Evolutionary conservation across 92 coral and sea anemone genomes (phyloP), one percentile per base, ranked within the genome.

Genomic region (Umimayanthus chanpuru): DNA sequence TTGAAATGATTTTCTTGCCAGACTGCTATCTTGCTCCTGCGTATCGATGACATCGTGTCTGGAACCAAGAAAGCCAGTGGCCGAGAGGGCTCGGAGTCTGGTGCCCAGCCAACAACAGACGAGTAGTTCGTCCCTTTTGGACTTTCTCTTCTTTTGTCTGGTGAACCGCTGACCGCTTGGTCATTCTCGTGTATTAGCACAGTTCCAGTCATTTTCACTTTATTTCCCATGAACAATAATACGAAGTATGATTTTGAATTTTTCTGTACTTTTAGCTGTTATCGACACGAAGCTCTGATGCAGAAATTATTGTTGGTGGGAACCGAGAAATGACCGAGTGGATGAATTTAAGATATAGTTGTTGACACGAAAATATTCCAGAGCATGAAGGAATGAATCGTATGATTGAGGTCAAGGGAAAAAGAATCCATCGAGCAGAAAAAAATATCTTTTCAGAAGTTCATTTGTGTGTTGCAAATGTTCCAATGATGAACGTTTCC

Each of bases 21-120:
- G 99, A 97, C 99, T 23, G 98, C 99, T 43, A 97, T 97, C 88
- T 89, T 97, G 32, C 91, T 97, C 79, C 91, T 97, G 30, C 98
- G 99, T 74, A 97, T 97, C 50, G 99, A 97, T 89, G 99, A 97
- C 85, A 97, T 97, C 23, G 99, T 97, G 38, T 97, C 99, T 5
- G 99, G 99, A 39, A 97, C 99, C 11, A 97, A 97, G 93, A 97
- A 97, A 83, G 98, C 98, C 53, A 92, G 95, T 28, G 99, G 99
- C 76, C 86, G 91, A 6, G 98, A 95, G 81, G 99, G 99, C 1
- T 89, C 98, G 5, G 96, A 97, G 89, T 97, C 99, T 44, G 99
- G 99, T 44, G 99, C 94, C 7, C 96, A 94, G 56, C 99, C 99
- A 64, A 97, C 99, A 3, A 90, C 92, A 15, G 89, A 79, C 23